Evolutionary conservation across 2,797 vertebrate species (phyloP).

Genomic region (Galagoides demidoff): DNA sequence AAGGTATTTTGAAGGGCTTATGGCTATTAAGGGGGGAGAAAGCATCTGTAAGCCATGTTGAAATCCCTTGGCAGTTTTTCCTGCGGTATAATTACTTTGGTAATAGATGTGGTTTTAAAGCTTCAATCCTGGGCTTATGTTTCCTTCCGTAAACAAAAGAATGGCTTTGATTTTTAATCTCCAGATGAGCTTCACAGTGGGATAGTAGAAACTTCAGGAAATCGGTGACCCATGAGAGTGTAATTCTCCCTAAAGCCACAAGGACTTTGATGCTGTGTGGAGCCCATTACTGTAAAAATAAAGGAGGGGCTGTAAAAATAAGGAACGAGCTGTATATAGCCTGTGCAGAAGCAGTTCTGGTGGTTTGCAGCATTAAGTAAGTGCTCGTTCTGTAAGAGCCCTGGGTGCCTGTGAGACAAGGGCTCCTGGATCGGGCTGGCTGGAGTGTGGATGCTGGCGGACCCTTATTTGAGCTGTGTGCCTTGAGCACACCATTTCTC

Average conservation of each 20-base stretch:
- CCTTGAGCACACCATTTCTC: background rate
- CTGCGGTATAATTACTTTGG: background rate
- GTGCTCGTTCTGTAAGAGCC: background rate
- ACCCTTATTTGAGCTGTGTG: background rate
- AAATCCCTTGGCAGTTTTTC: background rate
- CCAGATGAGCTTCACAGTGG: background rate
- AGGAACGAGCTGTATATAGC: background rate
- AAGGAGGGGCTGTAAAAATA: background rate
- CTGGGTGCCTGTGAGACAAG: background rate
- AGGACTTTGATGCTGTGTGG: background rate
- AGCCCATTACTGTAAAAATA: background rate
- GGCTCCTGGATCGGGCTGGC: background rate
- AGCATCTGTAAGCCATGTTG: background rate
- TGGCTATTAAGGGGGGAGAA: background rate
- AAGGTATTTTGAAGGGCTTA: background rate
- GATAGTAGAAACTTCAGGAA: background rate
- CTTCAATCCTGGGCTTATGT: background rate
- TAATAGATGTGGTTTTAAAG: background rate
- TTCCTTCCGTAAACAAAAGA: conserved; percentile 51
- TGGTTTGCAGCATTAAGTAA: background rate
- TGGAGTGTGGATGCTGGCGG: background rate
- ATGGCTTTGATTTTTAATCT: conserved; percentile 43
- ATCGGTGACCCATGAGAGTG: background rate
- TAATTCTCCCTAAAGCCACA: background rate
- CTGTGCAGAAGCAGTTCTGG: no score